A percentile compares a stretch with the other conserved stretches of the same genome.
These are phyloP conservation scores for Astatoreochromis straeleni DNA, from an alignment of 2,113 vertebrate species.

Conservation along the genomic window DNA sequence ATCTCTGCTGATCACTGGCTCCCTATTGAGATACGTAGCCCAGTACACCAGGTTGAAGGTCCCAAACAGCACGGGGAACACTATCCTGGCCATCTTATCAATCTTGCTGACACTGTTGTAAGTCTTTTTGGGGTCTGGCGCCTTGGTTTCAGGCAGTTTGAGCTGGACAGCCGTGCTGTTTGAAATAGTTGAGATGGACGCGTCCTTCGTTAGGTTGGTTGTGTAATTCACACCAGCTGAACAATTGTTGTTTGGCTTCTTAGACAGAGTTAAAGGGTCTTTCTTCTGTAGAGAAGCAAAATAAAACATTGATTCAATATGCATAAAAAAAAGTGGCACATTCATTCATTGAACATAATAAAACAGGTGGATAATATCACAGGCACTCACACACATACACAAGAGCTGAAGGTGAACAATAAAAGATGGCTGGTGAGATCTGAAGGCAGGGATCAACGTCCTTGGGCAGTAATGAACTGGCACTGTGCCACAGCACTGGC, in stretches of 20 bases:
- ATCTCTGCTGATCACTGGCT: constrained; percentile 72
- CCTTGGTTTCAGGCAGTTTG: constrained; percentile 81
- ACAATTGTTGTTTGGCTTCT: constrained; percentile 85
- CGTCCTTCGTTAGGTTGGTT: constrained; percentile 88
- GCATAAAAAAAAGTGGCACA: background rate
- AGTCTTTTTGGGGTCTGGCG: constrained; percentile 90
- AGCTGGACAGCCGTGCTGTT: constrained; percentile 77
- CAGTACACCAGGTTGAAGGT: constrained; percentile 98
- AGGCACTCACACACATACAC: background rate
- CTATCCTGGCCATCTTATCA: constrained; percentile 96
- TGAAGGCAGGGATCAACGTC: background rate
- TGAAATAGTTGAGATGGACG: constrained; percentile 80
- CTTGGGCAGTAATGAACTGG: background rate
- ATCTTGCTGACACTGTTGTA: constrained; percentile 99
- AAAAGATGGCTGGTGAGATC: background rate
- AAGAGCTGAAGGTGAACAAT: background rate
- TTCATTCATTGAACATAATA: background rate
- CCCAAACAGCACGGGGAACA: constrained; percentile 93
- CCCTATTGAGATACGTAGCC: constrained; percentile 97
- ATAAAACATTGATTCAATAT: background rate
- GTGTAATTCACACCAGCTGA: constrained; percentile 80
- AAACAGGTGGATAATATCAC: background rate
- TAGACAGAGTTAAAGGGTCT: constrained; percentile 82
- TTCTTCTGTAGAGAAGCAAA: constrained; percentile 79
- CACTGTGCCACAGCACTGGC: background rate